Conservation (phyloP, 2,888 invertebrate species). For the Teleogryllus oceanicus region DNA sequence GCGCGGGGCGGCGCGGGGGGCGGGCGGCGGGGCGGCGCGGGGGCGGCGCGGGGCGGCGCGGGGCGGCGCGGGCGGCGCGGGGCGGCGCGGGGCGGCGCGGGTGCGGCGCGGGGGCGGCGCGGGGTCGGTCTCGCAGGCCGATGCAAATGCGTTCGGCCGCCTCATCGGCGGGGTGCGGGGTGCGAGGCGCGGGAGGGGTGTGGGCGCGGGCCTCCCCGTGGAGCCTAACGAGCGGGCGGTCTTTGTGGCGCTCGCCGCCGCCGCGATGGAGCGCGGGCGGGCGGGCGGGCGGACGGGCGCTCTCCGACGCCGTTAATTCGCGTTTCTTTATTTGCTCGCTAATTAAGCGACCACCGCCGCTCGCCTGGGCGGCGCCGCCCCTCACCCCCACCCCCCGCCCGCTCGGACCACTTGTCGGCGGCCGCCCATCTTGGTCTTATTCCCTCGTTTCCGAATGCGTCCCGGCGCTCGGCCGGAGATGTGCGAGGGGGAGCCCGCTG, state of each 20-base stretch:
- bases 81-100: not conserved
- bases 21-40: too few species aligned
- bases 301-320: constrained; percentile 1
- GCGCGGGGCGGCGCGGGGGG: too few species aligned
- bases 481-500: too few species aligned
- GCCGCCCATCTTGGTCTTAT: not conserved
- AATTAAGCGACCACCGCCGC: constrained; percentile 18
- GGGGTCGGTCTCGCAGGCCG: not conserved
- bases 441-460: not conserved
- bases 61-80: too few species aligned
- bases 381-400: not conserved
- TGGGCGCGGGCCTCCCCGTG: not conserved
- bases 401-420: not conserved
- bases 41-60: too few species aligned
- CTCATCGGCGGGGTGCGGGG: not conserved
- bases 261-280: not conserved
- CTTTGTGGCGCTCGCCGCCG: not conserved
- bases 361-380: not conserved
- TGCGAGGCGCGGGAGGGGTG: not conserved
- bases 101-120: not conserved
- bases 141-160: not conserved
- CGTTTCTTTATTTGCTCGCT: constrained; percentile 10
- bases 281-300: not conserved
- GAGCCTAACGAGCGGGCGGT: not conserved
- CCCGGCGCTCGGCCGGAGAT: too few species aligned